Conservation (phyloP, 1,140 invertebrate species). For the Venturia canescens region DNA sequence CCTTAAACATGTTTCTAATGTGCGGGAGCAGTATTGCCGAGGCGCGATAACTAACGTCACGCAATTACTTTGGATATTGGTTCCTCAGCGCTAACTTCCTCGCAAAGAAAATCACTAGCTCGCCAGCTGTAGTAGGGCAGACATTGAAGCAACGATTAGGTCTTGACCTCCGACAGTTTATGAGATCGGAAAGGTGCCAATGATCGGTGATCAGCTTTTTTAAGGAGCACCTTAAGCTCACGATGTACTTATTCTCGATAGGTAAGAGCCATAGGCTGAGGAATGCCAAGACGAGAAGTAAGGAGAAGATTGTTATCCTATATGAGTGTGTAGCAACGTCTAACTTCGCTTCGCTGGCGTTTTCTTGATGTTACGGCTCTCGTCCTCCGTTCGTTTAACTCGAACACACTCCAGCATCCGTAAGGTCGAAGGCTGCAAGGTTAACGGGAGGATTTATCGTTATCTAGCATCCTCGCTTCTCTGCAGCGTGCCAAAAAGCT, state of each 20-base stretch:
- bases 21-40: background rate
- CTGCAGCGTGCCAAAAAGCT: constrained; percentile 33
- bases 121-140: background rate
- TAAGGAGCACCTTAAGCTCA: background rate
- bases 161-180: background rate
- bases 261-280: background rate
- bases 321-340: background rate
- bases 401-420: background rate
- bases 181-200: background rate
- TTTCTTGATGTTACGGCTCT: constrained; percentile 49
- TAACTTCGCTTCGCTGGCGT: background rate
- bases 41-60: background rate
- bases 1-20: background rate
- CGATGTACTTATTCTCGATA: background rate
- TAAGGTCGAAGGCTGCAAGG: constrained; percentile 29
- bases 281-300: background rate
- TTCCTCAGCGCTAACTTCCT: background rate
- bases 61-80: background rate
- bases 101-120: background rate
- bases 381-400: constrained; percentile 33
- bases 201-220: background rate
- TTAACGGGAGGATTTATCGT: constrained; percentile 33
- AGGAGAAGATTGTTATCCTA: background rate
- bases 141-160: background rate
- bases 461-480: background rate